Evolutionary conservation across 2,888 invertebrate genomes (phyloP).

Genomic region (Pandemis heparana): DNA sequence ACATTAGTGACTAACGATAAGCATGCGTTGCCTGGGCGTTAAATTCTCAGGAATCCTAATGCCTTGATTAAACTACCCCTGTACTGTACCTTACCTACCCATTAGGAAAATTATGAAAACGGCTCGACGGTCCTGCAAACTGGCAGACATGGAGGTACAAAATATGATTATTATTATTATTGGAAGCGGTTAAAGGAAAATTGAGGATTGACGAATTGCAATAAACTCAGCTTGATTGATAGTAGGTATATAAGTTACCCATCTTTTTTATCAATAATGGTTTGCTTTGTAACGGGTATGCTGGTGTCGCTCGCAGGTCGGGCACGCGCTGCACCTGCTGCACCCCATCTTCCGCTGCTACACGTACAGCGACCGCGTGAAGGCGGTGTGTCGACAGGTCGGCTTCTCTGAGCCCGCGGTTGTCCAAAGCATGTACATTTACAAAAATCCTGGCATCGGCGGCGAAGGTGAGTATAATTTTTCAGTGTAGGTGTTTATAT

Average conservation of each 20-base stretch:
- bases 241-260: too few species aligned
- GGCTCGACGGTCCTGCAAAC: too few species aligned
- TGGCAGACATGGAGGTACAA: too few species aligned
- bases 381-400: conserved; percentile 90
- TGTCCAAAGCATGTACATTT: conserved; percentile 99
- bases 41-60: neutral
- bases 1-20: neutral
- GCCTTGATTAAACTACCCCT: neutral
- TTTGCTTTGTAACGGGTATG: neutral
- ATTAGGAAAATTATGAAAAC: too few species aligned
- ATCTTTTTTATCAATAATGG: too few species aligned
- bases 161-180: too few species aligned
- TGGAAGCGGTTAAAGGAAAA: too few species aligned
- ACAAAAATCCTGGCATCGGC: conserved; percentile 96
- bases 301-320: conserved; percentile 85
- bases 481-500: too few species aligned
- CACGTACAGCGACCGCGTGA: conserved; percentile 94
- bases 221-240: too few species aligned
- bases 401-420: conserved; percentile 92
- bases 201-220: too few species aligned
- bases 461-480: conserved; percentile 89
- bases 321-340: conserved; percentile 94
- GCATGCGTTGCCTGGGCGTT: neutral
- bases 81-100: too few species aligned
- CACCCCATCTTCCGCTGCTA: conserved; percentile 92